Evolutionary conservation across 2,113 vertebrate species (phyloP).

Genomic region (Siniperca chuatsi): DNA sequence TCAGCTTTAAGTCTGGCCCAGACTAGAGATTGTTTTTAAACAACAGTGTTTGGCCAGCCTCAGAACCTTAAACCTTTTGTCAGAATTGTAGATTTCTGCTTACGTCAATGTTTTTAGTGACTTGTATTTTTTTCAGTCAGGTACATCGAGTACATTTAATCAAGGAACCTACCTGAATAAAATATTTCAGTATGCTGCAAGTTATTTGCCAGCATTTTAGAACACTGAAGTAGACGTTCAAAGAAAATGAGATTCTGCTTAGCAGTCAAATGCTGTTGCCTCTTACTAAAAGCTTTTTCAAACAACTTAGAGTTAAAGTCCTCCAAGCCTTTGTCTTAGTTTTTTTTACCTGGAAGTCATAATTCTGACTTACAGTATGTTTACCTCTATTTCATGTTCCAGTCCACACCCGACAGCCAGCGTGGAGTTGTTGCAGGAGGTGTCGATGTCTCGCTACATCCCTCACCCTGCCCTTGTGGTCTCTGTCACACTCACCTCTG

Average conservation of each 20-base stretch:
- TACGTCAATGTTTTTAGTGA: background rate
- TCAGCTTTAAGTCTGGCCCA: background rate
- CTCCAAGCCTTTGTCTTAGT: background rate
- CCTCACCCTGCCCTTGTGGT: slow-evolving; percentile 97
- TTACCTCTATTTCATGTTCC: slow-evolving; percentile 12
- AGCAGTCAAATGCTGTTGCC: background rate
- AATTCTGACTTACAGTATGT: background rate
- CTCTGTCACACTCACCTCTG: slow-evolving; percentile 96
- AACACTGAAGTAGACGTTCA: too few relatives aligned
- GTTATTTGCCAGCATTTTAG: too few relatives aligned
- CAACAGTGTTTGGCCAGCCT: background rate
- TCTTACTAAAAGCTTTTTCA: background rate
- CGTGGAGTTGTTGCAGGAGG: slow-evolving; percentile 95
- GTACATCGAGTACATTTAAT: background rate
- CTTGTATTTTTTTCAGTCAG: background rate
- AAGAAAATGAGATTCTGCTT: background rate
- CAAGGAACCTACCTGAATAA: background rate
- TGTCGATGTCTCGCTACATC: slow-evolving; percentile 98
- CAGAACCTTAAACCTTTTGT: background rate
- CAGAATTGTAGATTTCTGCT: background rate
- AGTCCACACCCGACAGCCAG: slow-evolving; percentile 89
- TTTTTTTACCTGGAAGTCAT: background rate
- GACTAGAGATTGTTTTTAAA: background rate
- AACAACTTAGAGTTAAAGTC: background rate
- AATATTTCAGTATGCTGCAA: background rate